Base-by-base conservation (phyloP, 2,888 invertebrate species). In the Tineola bisselliella region DNA sequence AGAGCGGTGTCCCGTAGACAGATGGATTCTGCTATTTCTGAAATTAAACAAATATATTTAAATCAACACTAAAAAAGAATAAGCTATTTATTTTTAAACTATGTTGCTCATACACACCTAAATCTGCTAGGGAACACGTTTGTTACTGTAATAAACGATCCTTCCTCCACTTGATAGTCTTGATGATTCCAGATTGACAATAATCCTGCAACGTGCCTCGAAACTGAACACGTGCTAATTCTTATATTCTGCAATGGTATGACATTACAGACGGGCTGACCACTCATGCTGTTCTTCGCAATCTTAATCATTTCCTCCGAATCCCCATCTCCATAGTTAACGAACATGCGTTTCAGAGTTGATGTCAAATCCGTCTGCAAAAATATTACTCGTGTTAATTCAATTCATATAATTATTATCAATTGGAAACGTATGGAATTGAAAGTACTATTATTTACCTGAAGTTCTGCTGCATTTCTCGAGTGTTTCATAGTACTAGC, bases 1-100 rank as follows among this genome's bases (percentile, higher is more conserved):
- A 0, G 90, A 84, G 60, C 83, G 81, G 63, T 88, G 78, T 1
- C 84, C 86, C 0, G 89, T 88, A 12, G 88, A 88, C 44, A 91
- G 71, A 65, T 90, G 89, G 13, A 90, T 71, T 67, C 89, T 90
- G 0, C 80, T 81, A 63, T 77, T 77, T 65, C 89, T 89, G 75
- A 54, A 78, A 80, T 52, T 30, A 64, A 63, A 65, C 3, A n/a
- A 48, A 54, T 52, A 58, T 43, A 56, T 38, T n/a, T 25, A 38
- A 31, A 58, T 15, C 12, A 30, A n/a, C 4, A 25, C 12, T 17
- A 59, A 64, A 44, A 48, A 56, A 48, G 1, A 8, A 48, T 48
- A 11, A 18, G 15, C 1, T 6, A 15, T 48, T 48, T 15, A 48
- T 48, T 2, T 13, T 17, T 48, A 12, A 38, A 31, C 31, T 31